Evolutionary conservation across 2,113 vertebrate species (phyloP).

Genomic region (Tragelaphus strepsiceros): DNA sequence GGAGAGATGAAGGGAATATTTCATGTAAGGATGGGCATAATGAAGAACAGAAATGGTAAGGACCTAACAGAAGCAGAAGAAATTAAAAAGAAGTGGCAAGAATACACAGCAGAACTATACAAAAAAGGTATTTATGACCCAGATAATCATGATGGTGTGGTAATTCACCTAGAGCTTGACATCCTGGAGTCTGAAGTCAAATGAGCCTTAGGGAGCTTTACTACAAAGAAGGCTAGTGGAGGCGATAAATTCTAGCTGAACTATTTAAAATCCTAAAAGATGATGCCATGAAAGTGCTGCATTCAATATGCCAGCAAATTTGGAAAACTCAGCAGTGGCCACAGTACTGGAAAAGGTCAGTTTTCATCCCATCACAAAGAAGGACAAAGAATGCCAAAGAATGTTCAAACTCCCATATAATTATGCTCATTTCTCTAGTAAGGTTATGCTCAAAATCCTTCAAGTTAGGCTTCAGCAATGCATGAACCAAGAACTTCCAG

Average conservation of each 20-base stretch:
- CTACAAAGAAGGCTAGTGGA: background rate
- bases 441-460: background rate
- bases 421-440: background rate
- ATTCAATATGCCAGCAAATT: background rate
- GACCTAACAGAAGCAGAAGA: background rate
- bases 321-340: background rate
- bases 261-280: background rate
- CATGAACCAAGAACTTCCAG: background rate
- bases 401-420: background rate
- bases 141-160: background rate
- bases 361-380: background rate
- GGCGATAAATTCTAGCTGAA: background rate
- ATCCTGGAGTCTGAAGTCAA: background rate
- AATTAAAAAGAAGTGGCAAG: background rate
- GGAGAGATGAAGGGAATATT: background rate
- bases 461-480: background rate
- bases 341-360: background rate
- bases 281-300: background rate
- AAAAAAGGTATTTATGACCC: background rate
- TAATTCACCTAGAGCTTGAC: background rate
- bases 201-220: background rate
- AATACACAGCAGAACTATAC: background rate
- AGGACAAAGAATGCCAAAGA: background rate
- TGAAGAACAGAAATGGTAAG: background rate
- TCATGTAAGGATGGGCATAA: background rate